These are phyloP conservation scores for Mycogona germanica DNA, from an alignment of 2,888 invertebrate species.

Conservation along the genomic window DNA sequence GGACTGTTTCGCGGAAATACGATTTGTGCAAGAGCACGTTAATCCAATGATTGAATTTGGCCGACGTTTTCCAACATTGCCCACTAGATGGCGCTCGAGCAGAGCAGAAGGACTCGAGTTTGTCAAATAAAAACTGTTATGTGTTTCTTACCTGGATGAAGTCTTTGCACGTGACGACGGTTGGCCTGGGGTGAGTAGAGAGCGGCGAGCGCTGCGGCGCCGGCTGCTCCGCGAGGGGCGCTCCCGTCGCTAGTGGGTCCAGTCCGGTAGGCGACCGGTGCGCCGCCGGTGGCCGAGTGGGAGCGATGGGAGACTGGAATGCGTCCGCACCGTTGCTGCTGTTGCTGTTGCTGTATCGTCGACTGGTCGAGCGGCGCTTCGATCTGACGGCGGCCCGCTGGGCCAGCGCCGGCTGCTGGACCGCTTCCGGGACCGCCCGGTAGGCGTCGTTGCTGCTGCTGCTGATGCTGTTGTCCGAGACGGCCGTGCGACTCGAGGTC, in stretches of 20 bases:
- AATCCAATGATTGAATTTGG: too few relatives aligned
- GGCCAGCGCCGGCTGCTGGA: neutral
- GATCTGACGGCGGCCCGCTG: neutral
- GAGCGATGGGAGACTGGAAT: too few relatives aligned
- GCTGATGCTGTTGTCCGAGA: neutral
- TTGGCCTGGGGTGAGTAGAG: conserved; percentile 9
- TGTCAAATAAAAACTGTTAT: too few relatives aligned
- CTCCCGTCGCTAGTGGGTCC: too few relatives aligned
- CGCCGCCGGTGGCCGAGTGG: neutral
- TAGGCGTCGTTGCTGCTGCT: neutral
- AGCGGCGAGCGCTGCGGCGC: neutral
- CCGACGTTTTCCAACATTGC: too few relatives aligned
- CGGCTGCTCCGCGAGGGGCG: neutral
- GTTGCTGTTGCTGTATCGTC: neutral
- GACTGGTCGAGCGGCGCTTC: neutral
- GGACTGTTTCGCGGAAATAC: too few relatives aligned
- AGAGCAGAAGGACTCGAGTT: too few relatives aligned
- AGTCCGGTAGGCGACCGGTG: too few relatives aligned
- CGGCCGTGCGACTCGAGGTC: neutral
- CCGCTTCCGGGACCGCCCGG: neutral
- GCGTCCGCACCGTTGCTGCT: neutral
- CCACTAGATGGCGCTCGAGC: too few relatives aligned
- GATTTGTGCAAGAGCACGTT: too few relatives aligned
- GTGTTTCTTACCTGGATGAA: conserved; percentile 7
- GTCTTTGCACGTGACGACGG: conserved; percentile 9